Evolutionary conservation across 1,140 invertebrate species (phyloP).

Genomic region (Cardiocondyla obscurior): DNA sequence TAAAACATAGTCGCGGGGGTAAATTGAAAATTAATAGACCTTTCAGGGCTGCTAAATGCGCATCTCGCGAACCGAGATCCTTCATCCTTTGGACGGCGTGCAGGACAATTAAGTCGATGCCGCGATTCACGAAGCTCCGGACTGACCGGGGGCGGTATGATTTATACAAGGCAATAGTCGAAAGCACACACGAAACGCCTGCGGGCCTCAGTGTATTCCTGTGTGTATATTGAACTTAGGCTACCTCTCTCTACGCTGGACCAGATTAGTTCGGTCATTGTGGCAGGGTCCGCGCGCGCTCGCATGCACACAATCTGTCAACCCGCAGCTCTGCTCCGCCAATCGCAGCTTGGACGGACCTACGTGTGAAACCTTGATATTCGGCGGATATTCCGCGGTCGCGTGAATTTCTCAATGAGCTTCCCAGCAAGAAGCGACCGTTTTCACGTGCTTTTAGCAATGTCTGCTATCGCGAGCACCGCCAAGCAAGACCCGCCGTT

Average conservation of each 20-base stretch:
- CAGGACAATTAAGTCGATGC: constrained; percentile 67
- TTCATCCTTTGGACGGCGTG: constrained; percentile 34
- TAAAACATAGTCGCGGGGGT: not conserved
- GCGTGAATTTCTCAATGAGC: constrained; percentile 40
- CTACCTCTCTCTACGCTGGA: constrained; percentile 70
- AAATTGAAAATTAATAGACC: not conserved
- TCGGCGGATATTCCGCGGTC: constrained; percentile 17
- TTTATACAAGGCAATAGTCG: constrained; percentile 75
- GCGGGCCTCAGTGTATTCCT: constrained; percentile 70
- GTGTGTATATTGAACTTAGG: constrained; percentile 78
- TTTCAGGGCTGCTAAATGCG: constrained; percentile 20
- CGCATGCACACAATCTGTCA: constrained; percentile 74
- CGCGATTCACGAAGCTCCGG: constrained; percentile 43
- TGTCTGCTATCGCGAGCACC: too few species aligned
- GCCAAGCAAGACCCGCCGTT: not conserved
- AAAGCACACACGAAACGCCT: constrained; percentile 70
- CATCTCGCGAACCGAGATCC: constrained; percentile 50
- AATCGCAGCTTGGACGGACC: constrained; percentile 55
- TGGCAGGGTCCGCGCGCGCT: constrained; percentile 61
- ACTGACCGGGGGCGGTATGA: constrained; percentile 54
- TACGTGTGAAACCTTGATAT: constrained; percentile 56
- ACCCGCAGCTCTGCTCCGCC: constrained; percentile 63
- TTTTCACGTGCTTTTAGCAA: not conserved
- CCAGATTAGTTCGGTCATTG: constrained; percentile 80
- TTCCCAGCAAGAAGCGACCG: not conserved